phyloP scores from a whole-genome alignment of 1,140 invertebrate species.

The Rhagoletis pomonella region DNA sequence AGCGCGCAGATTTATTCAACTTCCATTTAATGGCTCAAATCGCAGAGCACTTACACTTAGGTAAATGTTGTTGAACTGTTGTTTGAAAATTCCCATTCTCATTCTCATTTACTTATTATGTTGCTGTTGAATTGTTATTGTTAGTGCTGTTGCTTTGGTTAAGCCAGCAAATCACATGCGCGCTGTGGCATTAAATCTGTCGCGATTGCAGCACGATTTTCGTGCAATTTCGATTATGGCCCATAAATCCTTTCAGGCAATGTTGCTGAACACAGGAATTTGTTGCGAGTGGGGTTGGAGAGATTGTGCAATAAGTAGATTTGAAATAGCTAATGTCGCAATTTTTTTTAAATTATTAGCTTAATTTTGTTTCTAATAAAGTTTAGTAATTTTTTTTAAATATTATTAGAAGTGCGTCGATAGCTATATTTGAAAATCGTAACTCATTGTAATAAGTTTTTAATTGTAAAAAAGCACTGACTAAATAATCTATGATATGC shows the following conservation, averaged over 20 bases:
- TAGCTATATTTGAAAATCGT: too few relatives aligned
- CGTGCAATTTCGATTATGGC: not conserved
- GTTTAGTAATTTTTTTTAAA: too few relatives aligned
- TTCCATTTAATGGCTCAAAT: slow-evolving; percentile 35
- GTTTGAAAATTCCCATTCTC: slow-evolving; percentile 8
- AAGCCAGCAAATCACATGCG: slow-evolving; percentile 9
- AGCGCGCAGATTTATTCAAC: not conserved
- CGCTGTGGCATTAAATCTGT: slow-evolving; percentile 51
- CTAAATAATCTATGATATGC: too few relatives aligned
- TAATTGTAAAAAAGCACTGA: too few relatives aligned
- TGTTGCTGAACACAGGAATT: not conserved
- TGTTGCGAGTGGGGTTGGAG: not conserved
- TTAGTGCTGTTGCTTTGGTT: not conserved
- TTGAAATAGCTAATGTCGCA: too few relatives aligned
- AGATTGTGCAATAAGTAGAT: not conserved
- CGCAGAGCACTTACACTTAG: slow-evolving; percentile 2
- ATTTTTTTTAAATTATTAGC: too few relatives aligned
- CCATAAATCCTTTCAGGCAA: not conserved
- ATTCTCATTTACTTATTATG: not conserved
- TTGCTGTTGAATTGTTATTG: slow-evolving; percentile 14
- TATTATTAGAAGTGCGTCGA: too few relatives aligned
- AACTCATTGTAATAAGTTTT: too few relatives aligned
- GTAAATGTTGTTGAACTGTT: not conserved
- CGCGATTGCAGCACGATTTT: slow-evolving; percentile 38
- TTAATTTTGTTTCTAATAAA: too few relatives aligned